phyloP scores from a whole-genome alignment of 2,797 vertebrate genomes.

The Parauchenoglanis punctatus region DNA sequence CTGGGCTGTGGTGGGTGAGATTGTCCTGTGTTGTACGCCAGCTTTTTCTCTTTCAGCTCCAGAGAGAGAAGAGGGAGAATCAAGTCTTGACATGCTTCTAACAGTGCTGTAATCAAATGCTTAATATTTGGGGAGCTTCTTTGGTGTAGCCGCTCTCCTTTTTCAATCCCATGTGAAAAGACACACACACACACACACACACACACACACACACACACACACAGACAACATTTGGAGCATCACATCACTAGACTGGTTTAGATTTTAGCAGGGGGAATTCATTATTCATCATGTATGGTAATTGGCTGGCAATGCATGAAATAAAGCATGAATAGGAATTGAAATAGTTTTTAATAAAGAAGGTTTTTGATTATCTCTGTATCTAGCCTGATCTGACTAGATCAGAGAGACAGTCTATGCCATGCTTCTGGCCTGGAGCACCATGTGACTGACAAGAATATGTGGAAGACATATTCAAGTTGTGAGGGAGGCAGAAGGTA shows the following conservation, averaged over 20 bases:
- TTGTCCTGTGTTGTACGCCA: slow-evolving; percentile 6
- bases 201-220: neutral
- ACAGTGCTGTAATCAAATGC: slow-evolving; percentile 42
- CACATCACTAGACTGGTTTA: neutral
- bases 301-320: slow-evolving; percentile 21
- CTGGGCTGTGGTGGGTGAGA: slow-evolving; percentile 16
- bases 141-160: neutral
- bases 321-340: slow-evolving; percentile 46
- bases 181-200: slow-evolving; percentile 15
- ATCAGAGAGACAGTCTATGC: neutral
- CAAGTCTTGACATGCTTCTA: slow-evolving; percentile 51
- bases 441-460: neutral
- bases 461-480: too few relatives aligned
- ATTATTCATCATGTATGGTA: neutral
- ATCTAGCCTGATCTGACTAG: neutral
- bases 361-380: slow-evolving; percentile 55
- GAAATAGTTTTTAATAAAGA: slow-evolving; percentile 52
- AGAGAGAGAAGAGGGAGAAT: slow-evolving; percentile 16
- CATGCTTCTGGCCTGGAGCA: neutral
- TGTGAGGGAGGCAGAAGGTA: neutral
- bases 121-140: slow-evolving; percentile 31
- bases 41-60: slow-evolving; percentile 27
- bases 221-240: slow-evolving; percentile 36
- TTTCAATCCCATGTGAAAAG: slow-evolving; percentile 13
- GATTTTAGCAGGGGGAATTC: neutral